A percentile compares a stretch with the other conserved stretches of the same genome.
These are phyloP conservation scores for Protonibea diacanthus DNA, from an alignment of 2,797 vertebrate genomes.

Conservation along the genomic window DNA sequence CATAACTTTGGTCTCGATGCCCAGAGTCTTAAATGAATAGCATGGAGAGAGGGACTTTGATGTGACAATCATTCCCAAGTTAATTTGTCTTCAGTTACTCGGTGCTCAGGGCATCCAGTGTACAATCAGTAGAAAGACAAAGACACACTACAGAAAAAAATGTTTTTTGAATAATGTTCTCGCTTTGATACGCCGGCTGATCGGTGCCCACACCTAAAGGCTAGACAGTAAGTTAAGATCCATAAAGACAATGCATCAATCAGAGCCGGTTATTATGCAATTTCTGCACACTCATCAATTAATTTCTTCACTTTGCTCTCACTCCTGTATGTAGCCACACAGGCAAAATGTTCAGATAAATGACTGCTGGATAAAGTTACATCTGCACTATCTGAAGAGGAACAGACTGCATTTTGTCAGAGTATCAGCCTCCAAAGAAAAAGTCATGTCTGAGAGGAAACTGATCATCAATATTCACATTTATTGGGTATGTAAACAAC, in stretches of 20 bases:
- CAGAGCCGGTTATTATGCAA: constrained; percentile 48
- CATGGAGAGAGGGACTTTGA: constrained; percentile 65
- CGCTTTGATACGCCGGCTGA: constrained; percentile 66
- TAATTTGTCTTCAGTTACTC: constrained; percentile 79
- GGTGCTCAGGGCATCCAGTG: constrained; percentile 67
- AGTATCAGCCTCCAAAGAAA: constrained; percentile 7
- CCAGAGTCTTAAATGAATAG: constrained; percentile 66
- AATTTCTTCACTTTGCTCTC: constrained; percentile 28
- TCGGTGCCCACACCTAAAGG: constrained; percentile 68
- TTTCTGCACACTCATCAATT: constrained; percentile 35
- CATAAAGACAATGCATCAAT: constrained; percentile 45
- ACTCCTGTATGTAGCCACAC: not conserved
- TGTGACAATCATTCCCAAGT: constrained; percentile 77
- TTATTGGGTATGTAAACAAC: not conserved
- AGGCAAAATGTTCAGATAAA: constrained; percentile 34
- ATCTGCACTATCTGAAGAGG: constrained; percentile 16
- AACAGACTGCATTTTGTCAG: constrained; percentile 15
- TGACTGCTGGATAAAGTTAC: constrained; percentile 26
- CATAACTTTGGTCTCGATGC: constrained; percentile 64
- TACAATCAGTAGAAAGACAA: constrained; percentile 72
- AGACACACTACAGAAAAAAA: constrained; percentile 51
- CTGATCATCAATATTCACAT: not conserved
- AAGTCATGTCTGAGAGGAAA: not conserved
- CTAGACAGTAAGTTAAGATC: constrained; percentile 61
- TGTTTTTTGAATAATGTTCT: constrained; percentile 61